Base-by-base conservation (phyloP, 2,113 vertebrate genomes). In the Limanda limanda region DNA sequence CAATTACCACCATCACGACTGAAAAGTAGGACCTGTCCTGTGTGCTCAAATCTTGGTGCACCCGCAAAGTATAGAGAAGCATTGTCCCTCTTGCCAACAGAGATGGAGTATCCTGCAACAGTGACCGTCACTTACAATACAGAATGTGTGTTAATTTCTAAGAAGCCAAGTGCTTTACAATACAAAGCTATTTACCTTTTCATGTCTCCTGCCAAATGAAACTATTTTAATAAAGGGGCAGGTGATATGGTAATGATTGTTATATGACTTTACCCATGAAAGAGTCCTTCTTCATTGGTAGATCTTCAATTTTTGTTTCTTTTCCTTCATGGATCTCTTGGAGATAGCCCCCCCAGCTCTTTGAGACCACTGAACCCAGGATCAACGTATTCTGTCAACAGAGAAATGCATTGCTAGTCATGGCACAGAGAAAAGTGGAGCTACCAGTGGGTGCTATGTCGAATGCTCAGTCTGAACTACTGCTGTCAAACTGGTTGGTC, bases 331-430 rank as follows among this genome's bases (percentile, higher is more conserved):
- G 21, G 58, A 3, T 4, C 10, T 90, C 60, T 42, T 67, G 35
- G 1, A 94, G 78, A 42, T 91, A 83, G 12, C 93, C 92, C 24
- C 42, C 21, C 92, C 92, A 94, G 57, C 23, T 58, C n/a, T 92
- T 82, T 45, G 88, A 84, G 7, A 91, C 92, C 61, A 94, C 92
- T 31, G 92, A 87, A n/a, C 92, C 92, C 78, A 94, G 72, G 82
- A 94, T 40, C 71, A 94, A 52, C 1, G 25, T 75, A 0, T 92
- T 88, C 93, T 94, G 77, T 3, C 4, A 37, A 85, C 42, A 79
- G 17, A 86, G 58, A 68, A 6, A 15, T 35, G 14, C 52, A 59
- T 1, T 3, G 55, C 17, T 12, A 20, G n/a, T 82, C 7, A 75
- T n/a, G 54, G 13, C 40, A 51, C 31, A 45, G 27, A 35, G 14